Evolutionary conservation across 92 coral and sea anemone genomes (phyloP).

Genomic region (Paramuricea clavata): DNA sequence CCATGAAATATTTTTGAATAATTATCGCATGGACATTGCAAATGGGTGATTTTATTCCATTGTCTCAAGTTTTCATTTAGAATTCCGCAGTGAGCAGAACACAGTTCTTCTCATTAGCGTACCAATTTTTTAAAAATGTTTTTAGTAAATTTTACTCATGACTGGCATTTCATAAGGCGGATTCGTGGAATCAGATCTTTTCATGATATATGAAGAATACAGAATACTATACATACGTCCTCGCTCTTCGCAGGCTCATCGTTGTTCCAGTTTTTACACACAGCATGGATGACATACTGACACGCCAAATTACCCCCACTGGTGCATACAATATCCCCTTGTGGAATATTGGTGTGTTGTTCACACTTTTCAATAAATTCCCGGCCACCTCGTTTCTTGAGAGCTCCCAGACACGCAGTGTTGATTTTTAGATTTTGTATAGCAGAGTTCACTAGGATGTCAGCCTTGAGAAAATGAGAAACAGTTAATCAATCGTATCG

Average conservation of each 20-base stretch:
- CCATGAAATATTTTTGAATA: too few species aligned
- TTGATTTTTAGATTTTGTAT: constrained; percentile 36
- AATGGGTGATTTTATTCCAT: too few species aligned
- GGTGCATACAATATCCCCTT: constrained; percentile 51
- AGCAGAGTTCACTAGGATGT: constrained; percentile 48
- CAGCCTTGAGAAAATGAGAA: background rate
- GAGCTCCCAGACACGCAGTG: constrained; percentile 38
- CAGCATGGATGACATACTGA: constrained; percentile 66
- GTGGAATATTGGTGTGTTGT: constrained; percentile 8
- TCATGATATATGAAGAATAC: too few species aligned
- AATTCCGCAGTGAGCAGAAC: too few species aligned
- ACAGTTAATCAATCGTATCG: too few species aligned
- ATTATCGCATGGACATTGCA: too few species aligned
- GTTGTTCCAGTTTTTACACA: constrained; percentile 66
- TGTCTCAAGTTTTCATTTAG: too few species aligned
- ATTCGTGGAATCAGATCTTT: too few species aligned
- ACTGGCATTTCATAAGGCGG: too few species aligned
- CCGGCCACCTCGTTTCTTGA: constrained; percentile 56
- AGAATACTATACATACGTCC: background rate
- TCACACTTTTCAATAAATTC: constrained; percentile 27
- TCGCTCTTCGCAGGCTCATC: background rate
- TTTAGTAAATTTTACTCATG: too few species aligned
- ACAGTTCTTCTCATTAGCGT: too few species aligned
- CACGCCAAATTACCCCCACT: constrained; percentile 54
- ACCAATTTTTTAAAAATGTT: too few species aligned